Conservation (phyloP, 2,888 invertebrate genomes). For the Tortricodes alternella region DNA sequence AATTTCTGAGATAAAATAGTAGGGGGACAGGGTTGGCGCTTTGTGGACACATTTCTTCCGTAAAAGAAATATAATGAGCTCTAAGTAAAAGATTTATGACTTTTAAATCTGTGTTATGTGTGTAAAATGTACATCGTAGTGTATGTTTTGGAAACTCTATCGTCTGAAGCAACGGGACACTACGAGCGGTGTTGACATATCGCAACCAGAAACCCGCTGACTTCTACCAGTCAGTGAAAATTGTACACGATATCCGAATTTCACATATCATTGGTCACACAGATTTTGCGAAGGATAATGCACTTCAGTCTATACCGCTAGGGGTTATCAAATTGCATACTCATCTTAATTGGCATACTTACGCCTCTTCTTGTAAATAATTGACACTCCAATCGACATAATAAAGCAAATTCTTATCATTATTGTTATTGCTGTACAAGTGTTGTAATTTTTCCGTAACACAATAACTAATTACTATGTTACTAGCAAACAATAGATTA, state of each 20-base stretch:
- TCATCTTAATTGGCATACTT: not conserved
- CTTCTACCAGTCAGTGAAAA: constrained; percentile 9
- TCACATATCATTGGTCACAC: not conserved
- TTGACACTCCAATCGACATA: constrained; percentile 1
- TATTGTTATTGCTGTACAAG: constrained; percentile 4
- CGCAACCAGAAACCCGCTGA: constrained; percentile 14
- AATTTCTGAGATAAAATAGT: no score
- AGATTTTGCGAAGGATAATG: not conserved
- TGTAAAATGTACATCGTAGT: constrained; percentile 3
- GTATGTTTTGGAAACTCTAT: constrained; percentile 28
- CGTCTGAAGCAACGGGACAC: constrained; percentile 24
- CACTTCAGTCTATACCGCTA: no score
- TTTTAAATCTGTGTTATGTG: not conserved
- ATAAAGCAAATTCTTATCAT: not conserved
- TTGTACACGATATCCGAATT: not conserved
- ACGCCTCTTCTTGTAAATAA: not conserved
- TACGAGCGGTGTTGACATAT: constrained; percentile 17
- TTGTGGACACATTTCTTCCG: no score
- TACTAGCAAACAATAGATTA: constrained; percentile 34
- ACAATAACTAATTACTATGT: constrained; percentile 26
- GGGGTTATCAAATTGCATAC: no score
- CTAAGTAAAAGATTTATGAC: not conserved
- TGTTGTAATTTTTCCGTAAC: constrained; percentile 21
- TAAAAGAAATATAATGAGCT: no score
- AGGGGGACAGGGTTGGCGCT: no score